A percentile compares a stretch with the other conserved stretches of the same genome.
These are phyloP conservation scores for Temnothorax unifasciatus DNA, from an alignment of 2,888 invertebrate genomes.

Conservation along the genomic window DNA sequence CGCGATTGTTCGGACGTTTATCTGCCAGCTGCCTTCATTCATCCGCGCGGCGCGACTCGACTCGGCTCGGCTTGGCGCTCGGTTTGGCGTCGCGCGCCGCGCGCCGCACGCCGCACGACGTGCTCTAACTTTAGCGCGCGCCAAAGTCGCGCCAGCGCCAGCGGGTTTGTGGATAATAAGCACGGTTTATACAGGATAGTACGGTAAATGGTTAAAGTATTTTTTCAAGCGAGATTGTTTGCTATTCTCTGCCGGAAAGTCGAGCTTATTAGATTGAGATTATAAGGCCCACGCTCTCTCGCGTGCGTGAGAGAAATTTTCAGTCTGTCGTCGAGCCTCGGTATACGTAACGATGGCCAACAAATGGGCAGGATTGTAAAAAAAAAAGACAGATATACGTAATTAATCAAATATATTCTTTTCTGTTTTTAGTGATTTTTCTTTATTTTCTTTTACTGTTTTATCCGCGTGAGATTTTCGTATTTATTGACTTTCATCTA, in stretches of 20 bases:
- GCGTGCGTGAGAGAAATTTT: neutral
- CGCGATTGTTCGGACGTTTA: constrained; percentile 59
- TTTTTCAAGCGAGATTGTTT: constrained; percentile 30
- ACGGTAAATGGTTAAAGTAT: constrained; percentile 5
- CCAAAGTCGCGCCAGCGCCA: constrained; percentile 15
- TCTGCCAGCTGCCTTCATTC: constrained; percentile 54
- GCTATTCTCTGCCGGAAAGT: constrained; percentile 32
- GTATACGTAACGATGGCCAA: neutral
- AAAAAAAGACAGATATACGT: too few species aligned
- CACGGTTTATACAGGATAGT: constrained; percentile 27
- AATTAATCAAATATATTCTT: neutral
- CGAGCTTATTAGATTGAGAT: constrained; percentile 10
- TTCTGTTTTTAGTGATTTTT: neutral
- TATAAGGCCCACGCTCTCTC: neutral
- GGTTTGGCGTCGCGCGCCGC: too few species aligned
- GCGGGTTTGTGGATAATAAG: constrained; percentile 14
- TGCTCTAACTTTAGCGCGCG: constrained; percentile 58
- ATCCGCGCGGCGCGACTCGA: constrained; percentile 18
- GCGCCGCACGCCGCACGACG: neutral
- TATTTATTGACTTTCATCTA: neutral
- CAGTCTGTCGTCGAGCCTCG: neutral
- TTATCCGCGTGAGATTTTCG: neutral
- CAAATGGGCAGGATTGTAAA: too few species aligned
- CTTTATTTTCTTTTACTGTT: neutral
- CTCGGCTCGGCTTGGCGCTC: neutral